Evolutionary conservation across 1,140 invertebrate genomes (phyloP).

Genomic region (Druon quercuslanigerum): DNA sequence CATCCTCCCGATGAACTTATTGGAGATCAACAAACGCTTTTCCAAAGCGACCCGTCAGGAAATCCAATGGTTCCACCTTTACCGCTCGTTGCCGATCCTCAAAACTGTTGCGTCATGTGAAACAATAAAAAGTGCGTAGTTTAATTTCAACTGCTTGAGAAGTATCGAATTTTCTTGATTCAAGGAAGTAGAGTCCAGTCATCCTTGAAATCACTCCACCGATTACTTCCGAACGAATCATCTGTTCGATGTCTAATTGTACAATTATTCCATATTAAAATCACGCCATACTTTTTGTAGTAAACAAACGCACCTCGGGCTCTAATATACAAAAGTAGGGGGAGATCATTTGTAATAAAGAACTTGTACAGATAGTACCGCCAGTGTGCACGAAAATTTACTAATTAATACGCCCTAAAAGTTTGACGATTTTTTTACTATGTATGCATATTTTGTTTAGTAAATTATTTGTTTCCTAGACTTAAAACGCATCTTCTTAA

Average conservation of each 20-base stretch:
- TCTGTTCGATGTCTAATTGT: conserved; percentile 25
- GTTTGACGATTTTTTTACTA: neutral
- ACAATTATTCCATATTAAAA: neutral
- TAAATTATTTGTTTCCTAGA: conserved; percentile 4
- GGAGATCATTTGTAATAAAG: neutral
- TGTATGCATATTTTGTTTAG: conserved; percentile 7
- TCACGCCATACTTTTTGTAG: neutral
- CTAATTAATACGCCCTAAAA: neutral
- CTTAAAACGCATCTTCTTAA: neutral
- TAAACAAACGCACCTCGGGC: neutral
- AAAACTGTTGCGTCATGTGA: conserved; percentile 70
- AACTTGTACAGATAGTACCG: neutral
- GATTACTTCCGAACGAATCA: too few relatives aligned
- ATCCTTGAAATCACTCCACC: neutral
- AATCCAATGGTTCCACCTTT: conserved; percentile 55
- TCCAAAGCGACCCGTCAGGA: conserved; percentile 62
- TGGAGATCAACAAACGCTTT: conserved; percentile 78
- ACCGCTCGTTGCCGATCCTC: conserved; percentile 57
- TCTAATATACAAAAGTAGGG: neutral
- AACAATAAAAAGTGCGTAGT: conserved; percentile 26
- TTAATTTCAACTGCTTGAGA: neutral
- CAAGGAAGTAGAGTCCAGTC: neutral
- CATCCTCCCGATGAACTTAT: conserved; percentile 90
- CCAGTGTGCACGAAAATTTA: neutral
- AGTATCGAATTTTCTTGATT: neutral